Evolutionary conservation across 2,888 invertebrate genomes (phyloP), one percentile per base, ranked within the genome.

Genomic region (Anodontia alba): DNA sequence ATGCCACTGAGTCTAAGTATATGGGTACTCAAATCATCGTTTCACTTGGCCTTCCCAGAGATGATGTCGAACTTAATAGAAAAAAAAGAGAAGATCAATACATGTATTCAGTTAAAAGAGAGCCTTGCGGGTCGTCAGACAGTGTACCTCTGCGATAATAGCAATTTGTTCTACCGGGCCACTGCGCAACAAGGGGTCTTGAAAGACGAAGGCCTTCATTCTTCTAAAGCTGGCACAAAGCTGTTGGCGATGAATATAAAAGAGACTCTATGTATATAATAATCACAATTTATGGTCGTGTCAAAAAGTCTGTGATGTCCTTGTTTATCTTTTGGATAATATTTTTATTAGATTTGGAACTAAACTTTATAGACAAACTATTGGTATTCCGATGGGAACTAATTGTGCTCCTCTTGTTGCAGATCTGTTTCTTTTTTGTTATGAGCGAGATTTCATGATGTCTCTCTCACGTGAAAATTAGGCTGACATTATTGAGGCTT

Each of bases 161-260:
- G 57, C 29, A 57, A 57, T 57, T 20, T 57, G 57, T 57, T 57
- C 29, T 57, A 57, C 20, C 57, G 57, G 57, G 57, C 26, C 29
- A 29, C 26, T 57, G 57, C 57, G 29, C 57, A 57, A 57, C 57
- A 57, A 17, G 57, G 57, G 29, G 29, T 57, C 5, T 29, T 57
- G 3, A 57, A 57, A 57, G 57, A 57, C 5, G 57, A 57, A 7
- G 57, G 57, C 17, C 57, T 57, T 17, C 57, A 57, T 57, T 17
- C 29, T 26, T 29, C 29, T 17, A 57, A 26, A 26, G 57, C 23
- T 57, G 57, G 57, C 23, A 57, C 57, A 17, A 57, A 57, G 29
- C 26, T 26, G 17, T 57, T 57, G 57, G 57, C 57, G 10, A 57
- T 10, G 29, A 57, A 57, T 17, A 57, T 57, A 8, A 57, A 17